phyloP scores from a whole-genome alignment of 2,113 vertebrate species.

The Hystrix brachyura region DNA sequence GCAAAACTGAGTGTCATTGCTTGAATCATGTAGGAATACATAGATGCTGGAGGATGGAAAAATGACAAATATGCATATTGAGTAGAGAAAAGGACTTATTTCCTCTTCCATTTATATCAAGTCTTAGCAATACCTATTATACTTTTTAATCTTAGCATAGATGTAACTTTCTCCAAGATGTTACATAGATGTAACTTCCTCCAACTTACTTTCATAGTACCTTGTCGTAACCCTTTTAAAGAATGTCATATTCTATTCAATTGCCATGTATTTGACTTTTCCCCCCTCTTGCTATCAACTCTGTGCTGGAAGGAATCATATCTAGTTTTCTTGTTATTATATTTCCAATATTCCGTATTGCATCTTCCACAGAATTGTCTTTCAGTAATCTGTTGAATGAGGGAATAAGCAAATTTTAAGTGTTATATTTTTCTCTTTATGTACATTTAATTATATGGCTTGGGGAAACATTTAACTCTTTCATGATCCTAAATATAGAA shows the following conservation, averaged over 20 bases:
- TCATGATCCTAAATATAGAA: conserved; percentile 1
- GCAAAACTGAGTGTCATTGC: background rate
- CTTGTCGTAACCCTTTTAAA: background rate
- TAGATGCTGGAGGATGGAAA: background rate
- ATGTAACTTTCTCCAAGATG: background rate
- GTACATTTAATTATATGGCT: background rate
- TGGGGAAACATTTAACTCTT: conserved; percentile 27
- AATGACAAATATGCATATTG: background rate
- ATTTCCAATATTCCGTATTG: background rate
- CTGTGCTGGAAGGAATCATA: background rate
- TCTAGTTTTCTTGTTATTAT: background rate
- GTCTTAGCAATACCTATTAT: background rate
- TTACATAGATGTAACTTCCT: background rate
- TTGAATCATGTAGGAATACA: background rate
- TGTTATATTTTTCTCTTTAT: conserved; percentile 30
- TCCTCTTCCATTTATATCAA: background rate
- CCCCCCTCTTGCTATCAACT: background rate
- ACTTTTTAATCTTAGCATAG: background rate
- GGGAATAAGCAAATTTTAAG: conserved; percentile 25
- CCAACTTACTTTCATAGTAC: background rate
- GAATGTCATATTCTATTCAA: background rate
- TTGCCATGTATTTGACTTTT: background rate
- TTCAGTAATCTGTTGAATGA: conserved; percentile 29
- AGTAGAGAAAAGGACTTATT: background rate
- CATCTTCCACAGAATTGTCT: background rate